Percentiles rank a stretch among this genome's conserved stretches.
phyloP scores from a whole-genome alignment of 2,113 vertebrate genomes.

The Dendrocopos noguchii region DNA sequence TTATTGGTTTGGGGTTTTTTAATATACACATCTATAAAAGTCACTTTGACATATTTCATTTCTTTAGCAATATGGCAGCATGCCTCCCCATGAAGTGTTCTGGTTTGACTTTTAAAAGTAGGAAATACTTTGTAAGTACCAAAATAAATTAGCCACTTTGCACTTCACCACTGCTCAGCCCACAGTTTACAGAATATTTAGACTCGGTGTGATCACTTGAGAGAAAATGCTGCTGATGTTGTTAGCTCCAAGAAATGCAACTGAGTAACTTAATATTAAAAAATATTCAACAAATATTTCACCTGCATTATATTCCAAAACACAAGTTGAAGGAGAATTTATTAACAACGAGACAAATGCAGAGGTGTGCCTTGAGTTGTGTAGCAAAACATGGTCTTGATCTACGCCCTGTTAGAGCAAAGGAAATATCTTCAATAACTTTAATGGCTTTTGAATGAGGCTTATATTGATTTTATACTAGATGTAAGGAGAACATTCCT shows the following conservation, averaged over 20 bases:
- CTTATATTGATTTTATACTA: slow-evolving; percentile 38
- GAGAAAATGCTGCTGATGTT: slow-evolving; percentile 2
- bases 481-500: background rate
- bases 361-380: background rate
- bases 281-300: background rate
- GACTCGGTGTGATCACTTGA: background rate
- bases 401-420: background rate
- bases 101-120: background rate
- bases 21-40: background rate
- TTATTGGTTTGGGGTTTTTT: background rate
- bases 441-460: slow-evolving; percentile 34
- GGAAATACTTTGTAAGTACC: background rate
- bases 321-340: background rate
- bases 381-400: background rate
- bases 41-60: background rate
- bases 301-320: background rate
- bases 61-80: background rate
- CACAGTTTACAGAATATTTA: slow-evolving; percentile 44
- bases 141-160: slow-evolving; percentile 38
- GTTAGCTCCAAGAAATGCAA: background rate
- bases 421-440: background rate
- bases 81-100: background rate
- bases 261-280: background rate
- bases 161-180: slow-evolving; percentile 17
- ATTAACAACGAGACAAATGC: background rate